phyloP scores from a whole-genome alignment of 2,113 vertebrate genomes.

The Taurulus bubalis region DNA sequence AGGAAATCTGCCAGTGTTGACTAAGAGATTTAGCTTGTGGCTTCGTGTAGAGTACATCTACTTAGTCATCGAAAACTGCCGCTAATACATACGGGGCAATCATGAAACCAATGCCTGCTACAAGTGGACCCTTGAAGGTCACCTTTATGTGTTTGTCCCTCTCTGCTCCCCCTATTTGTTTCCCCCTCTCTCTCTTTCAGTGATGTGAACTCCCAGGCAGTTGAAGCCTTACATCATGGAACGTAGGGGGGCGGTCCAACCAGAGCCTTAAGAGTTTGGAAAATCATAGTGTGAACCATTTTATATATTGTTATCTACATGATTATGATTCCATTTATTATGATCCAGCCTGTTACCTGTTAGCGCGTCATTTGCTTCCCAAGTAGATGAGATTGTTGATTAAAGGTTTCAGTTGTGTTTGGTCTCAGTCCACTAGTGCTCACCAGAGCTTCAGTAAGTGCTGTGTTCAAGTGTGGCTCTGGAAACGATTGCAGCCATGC shows the following conservation, averaged over 20 bases:
- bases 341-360: constrained; percentile 21
- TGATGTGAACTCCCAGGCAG: constrained; percentile 75
- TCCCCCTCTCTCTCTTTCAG: constrained; percentile 18
- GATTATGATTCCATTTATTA: constrained; percentile 33
- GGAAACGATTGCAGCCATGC: constrained; percentile 49
- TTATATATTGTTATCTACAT: constrained; percentile 60
- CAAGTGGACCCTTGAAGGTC: background rate
- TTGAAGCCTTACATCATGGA: constrained; percentile 75
- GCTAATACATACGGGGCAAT: background rate
- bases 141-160: background rate
- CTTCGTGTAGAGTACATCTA: background rate
- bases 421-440: background rate
- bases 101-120: background rate
- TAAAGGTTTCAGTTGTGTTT: background rate
- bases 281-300: constrained; percentile 52
- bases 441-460: background rate
- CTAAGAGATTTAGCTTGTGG: constrained; percentile 11
- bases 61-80: background rate
- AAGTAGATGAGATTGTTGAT: constrained; percentile 1
- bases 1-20: constrained; percentile 19
- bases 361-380: constrained; percentile 35
- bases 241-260: constrained; percentile 47
- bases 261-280: constrained; percentile 53
- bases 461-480: constrained; percentile 40
- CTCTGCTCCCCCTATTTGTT: background rate